A percentile compares a stretch with the other conserved stretches of the same genome.
Evolutionary conservation across 2,888 invertebrate genomes (phyloP).

Genomic region (Mesoligia furuncula): DNA sequence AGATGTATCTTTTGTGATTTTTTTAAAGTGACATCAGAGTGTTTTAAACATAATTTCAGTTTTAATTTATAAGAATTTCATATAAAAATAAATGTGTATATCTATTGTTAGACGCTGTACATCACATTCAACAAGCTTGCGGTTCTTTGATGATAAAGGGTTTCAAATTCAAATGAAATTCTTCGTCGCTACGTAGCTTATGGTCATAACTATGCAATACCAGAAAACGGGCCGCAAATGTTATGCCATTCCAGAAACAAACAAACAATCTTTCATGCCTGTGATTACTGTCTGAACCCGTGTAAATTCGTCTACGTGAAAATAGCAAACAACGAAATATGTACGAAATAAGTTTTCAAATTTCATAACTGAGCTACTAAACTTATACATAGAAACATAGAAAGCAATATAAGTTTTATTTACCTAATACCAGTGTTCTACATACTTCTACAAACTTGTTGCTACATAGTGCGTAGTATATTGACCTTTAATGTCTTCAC

Average conservation of each 20-base stretch:
- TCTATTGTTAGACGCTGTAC: too few species aligned
- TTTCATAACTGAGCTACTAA: not conserved
- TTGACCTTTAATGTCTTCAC: conserved; percentile 27
- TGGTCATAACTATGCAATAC: not conserved
- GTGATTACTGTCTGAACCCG: not conserved
- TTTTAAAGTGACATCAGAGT: too few species aligned
- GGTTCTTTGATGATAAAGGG: not conserved
- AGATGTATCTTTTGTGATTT: too few species aligned
- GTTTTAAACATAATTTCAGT: too few species aligned
- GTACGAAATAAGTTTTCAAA: not conserved
- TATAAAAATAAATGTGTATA: too few species aligned
- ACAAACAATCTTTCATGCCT: not conserved
- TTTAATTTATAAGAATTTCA: too few species aligned
- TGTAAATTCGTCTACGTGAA: not conserved
- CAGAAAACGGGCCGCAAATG: not conserved
- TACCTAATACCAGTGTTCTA: not conserved
- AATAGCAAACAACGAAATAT: not conserved
- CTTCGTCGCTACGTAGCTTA: too few species aligned
- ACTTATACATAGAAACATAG: not conserved
- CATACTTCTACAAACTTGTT: conserved; percentile 18
- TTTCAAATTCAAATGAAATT: not conserved
- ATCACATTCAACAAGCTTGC: not conserved
- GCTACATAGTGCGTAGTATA: conserved; percentile 15
- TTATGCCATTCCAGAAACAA: not conserved
- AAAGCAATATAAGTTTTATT: not conserved